Conservation (phyloP, 2,888 invertebrate genomes). For the Anthophora plumipes region DNA sequence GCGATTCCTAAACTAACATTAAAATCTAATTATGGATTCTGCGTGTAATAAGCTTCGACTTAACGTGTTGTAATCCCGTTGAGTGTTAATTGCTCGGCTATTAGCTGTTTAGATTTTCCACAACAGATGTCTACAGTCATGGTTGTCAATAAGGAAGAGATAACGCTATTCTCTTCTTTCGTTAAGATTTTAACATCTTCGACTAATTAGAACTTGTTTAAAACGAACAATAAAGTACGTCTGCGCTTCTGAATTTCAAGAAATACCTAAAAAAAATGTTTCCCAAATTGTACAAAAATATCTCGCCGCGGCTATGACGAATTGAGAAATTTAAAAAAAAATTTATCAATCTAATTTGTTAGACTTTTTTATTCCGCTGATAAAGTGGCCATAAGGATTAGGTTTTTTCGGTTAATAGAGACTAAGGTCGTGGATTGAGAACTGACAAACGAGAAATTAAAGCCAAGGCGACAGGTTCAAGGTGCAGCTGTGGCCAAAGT, state of each 20-base stretch:
- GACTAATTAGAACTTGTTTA: background rate
- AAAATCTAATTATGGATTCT: background rate
- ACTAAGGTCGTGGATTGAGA: background rate
- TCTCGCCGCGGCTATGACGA: too few species aligned
- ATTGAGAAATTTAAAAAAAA: too few species aligned
- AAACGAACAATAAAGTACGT: background rate
- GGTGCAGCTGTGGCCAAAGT: constrained; percentile 34
- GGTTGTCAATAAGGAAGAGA: background rate
- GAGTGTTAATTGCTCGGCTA: background rate
- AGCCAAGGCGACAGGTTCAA: constrained; percentile 32
- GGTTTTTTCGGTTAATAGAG: background rate
- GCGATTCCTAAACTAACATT: background rate
- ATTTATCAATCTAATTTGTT: too few species aligned
- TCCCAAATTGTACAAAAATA: too few species aligned
- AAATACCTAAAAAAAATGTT: too few species aligned
- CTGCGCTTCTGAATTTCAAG: too few species aligned
- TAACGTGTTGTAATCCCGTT: background rate
- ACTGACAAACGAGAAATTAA: background rate
- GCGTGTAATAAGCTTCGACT: background rate
- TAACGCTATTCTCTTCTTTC: background rate
- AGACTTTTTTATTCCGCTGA: background rate
- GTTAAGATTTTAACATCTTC: background rate
- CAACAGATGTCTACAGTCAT: too few species aligned
- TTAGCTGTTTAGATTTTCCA: background rate
- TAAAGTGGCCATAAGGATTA: background rate